Base-by-base conservation (phyloP, 2,113 vertebrate species). In the Pomatostomus ruficeps region DNA sequence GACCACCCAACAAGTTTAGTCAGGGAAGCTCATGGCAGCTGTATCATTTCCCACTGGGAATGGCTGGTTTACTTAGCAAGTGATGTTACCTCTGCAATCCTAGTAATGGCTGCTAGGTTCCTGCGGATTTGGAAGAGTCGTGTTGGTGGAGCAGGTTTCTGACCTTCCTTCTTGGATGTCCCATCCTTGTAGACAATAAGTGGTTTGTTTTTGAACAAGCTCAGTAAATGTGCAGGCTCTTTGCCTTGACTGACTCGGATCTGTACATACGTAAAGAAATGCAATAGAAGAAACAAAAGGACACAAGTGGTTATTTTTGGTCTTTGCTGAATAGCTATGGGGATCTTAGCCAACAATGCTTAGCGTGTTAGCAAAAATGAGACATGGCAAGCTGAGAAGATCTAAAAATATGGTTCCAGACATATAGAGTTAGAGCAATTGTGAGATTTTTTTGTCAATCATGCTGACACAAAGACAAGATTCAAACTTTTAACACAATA, bases 201-300 rank as follows among this genome's bases (percentile, higher is more conserved):
- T 2, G 99, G 99, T 55, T 98, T 99, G 43, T 96, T 95, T 98
- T 98, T 99, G 96, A 99, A 99, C 93, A 99, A 96, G 91, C 98
- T 98, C 79, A 99, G 97, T 88, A 99, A 96, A 91, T 99, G 99
- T 33, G 97, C 75, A 33, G 99, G 99, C 74, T 99, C 99, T 96
- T 99, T 99, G 58, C 99, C 99, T 97, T 99, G 98, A 67, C 97
- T 98, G 81, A 99, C 99, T 72, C 98, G 97, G 42, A 99, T 97
- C 99, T 99, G 93, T 49, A 74, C 24, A 5, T n/a, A 68, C 0
- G 4, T 70, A 77, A 74, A 90, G 57, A 75, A 92, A 92, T 20
- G 29, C 21, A 91, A 16, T 51, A 66, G 40, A 63, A 52, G 80
- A 89, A 87, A 78, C 42, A 42, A 85, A 74, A 90, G 55, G 48